Conservation (phyloP, 1,140 invertebrate species). For the Andricus grossulariae region DNA sequence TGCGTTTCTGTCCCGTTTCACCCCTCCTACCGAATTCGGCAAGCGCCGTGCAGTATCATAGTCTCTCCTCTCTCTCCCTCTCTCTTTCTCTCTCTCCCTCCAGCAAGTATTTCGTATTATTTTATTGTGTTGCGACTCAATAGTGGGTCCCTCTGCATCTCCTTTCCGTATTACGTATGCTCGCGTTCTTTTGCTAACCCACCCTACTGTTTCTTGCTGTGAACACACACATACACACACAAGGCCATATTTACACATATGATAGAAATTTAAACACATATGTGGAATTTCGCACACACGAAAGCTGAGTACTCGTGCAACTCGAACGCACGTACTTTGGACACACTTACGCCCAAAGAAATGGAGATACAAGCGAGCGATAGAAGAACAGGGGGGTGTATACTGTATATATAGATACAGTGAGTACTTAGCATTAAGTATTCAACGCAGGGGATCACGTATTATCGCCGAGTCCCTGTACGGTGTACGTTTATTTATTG, state of each 20-base stretch:
- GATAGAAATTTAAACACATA: constrained; percentile 53
- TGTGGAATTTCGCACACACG: constrained; percentile 37
- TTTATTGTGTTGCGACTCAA: constrained; percentile 75
- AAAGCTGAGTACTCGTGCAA: neutral
- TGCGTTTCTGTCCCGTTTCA: constrained; percentile 36
- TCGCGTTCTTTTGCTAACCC: constrained; percentile 59
- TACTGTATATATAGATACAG: constrained; percentile 67
- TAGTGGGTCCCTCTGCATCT: constrained; percentile 64
- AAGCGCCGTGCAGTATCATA: constrained; percentile 45
- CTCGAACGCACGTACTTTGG: constrained; percentile 43
- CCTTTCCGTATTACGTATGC: constrained; percentile 65
- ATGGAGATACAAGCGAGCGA: constrained; percentile 50
- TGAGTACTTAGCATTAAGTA: constrained; percentile 75
- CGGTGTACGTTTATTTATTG: constrained; percentile 71
- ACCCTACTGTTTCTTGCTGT: constrained; percentile 28
- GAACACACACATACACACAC: constrained; percentile 45
- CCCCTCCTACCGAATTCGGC: constrained; percentile 56
- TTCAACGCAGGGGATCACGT: constrained; percentile 75
- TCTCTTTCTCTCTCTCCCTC: constrained; percentile 48
- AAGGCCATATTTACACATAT: constrained; percentile 56
- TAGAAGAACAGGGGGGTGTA: constrained; percentile 48
- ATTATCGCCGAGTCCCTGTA: constrained; percentile 71
- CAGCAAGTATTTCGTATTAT: constrained; percentile 73
- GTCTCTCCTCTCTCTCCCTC: constrained; percentile 41
- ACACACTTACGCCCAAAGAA: constrained; percentile 52